Evolutionary conservation across 2,113 vertebrate genomes (phyloP).

Genomic region (Carlito syrichta): DNA sequence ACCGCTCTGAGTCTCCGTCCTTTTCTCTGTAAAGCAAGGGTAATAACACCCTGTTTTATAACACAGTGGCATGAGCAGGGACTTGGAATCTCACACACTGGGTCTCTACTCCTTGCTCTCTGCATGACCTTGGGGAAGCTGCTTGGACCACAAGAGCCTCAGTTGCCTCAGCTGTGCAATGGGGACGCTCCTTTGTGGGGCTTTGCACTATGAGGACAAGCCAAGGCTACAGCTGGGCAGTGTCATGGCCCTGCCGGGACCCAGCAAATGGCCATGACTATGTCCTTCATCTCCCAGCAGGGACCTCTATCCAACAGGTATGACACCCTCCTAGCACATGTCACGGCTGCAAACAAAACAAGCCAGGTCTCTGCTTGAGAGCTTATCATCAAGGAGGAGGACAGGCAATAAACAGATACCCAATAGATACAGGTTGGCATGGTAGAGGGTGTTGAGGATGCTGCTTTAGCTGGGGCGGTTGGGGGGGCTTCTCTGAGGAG

Average conservation of each 20-base stretch:
- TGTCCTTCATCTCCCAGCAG: neutral
- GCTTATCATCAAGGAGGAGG: neutral
- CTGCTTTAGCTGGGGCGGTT: neutral
- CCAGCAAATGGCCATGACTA: neutral
- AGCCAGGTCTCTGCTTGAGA: neutral
- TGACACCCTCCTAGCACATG: neutral
- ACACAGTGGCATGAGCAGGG: neutral
- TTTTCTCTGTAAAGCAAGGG: neutral
- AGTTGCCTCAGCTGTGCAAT: neutral
- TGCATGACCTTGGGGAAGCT: neutral
- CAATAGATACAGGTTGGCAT: neutral
- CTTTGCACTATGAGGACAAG: neutral
- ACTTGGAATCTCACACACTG: neutral
- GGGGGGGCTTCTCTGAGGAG: constrained; percentile 15
- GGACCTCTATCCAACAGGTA: neutral
- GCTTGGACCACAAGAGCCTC: neutral
- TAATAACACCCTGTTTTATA: neutral
- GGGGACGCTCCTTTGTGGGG: neutral
- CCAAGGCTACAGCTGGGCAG: neutral
- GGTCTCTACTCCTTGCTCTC: neutral
- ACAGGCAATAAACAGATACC: neutral
- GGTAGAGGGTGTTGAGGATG: neutral
- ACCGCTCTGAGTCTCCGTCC: neutral
- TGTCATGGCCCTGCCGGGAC: neutral
- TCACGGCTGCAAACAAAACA: neutral